phyloP scores from a whole-genome alignment of 2,113 vertebrate species.

The Blennius ocellaris region DNA sequence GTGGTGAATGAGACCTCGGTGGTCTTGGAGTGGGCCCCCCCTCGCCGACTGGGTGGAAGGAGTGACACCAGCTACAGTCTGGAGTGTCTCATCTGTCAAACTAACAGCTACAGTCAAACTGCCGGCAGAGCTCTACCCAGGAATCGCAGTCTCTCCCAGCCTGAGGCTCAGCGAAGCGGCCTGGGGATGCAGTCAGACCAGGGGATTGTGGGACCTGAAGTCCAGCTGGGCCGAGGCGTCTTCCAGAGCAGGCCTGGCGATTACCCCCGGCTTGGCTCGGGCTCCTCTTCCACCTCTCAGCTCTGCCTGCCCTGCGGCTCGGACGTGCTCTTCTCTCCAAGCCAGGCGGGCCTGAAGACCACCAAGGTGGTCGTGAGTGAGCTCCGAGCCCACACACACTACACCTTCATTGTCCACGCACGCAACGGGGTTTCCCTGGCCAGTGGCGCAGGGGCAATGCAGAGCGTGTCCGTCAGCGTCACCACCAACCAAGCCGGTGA shows the following conservation, averaged over 20 bases:
- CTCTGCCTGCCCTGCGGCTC: conserved; percentile 91
- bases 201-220: conserved; percentile 67
- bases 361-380: conserved; percentile 95
- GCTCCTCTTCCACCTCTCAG: conserved; percentile 67
- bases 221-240: conserved; percentile 60
- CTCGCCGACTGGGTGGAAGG: conserved; percentile 90
- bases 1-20: conserved; percentile 97
- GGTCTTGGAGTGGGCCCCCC: conserved; percentile 95
- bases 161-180: conserved; percentile 42
- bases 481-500: conserved; percentile 99
- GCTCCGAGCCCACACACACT: conserved; percentile 95
- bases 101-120: conserved; percentile 62
- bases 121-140: conserved; percentile 30
- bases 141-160: conserved; percentile 59
- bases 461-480: conserved; percentile 93
- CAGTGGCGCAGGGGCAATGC: conserved; percentile 87
- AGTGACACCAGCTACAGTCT: conserved; percentile 93
- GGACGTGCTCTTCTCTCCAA: conserved; percentile 90
- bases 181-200: conserved; percentile 77
- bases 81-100: conserved; percentile 92
- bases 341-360: conserved; percentile 87
- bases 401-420: conserved; percentile 95
- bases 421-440: conserved; percentile 93
- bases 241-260: conserved; percentile 62
- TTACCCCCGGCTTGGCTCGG: conserved; percentile 17